Percentiles rank a stretch among this genome's conserved stretches.
phyloP scores from a whole-genome alignment of 2,888 invertebrate genomes.

The Erpobdella octoculata region DNA sequence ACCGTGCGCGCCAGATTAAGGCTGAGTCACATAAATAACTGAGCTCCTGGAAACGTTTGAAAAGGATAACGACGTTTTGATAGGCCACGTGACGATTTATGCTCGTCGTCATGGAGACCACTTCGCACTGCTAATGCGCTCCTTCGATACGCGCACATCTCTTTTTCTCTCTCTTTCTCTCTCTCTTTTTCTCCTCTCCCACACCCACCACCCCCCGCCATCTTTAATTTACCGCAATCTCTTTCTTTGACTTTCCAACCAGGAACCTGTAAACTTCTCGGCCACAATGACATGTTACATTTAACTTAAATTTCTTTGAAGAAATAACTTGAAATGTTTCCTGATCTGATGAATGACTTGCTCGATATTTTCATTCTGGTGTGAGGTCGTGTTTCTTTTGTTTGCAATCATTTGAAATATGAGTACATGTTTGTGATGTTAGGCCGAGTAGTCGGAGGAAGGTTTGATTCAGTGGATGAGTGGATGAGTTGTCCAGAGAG shows the following conservation, averaged over 20 bases:
- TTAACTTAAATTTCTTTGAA: too few relatives aligned
- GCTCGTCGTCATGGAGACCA: not conserved
- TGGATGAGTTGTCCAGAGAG: too few relatives aligned
- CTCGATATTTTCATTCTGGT: not conserved
- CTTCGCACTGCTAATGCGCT: not conserved
- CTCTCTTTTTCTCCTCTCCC: not conserved
- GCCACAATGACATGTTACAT: too few relatives aligned
- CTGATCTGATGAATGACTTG: not conserved
- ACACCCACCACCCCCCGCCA: not conserved
- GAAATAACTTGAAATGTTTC: not conserved
- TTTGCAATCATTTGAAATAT: not conserved
- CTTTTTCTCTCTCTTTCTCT: not conserved
- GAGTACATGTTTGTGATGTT: not conserved
- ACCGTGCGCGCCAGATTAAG: not conserved
- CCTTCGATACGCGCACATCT: not conserved
- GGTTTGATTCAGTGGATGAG: too few relatives aligned
- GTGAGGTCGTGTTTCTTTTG: not conserved
- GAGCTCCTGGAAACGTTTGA: conserved; percentile 8
- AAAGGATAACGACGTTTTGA: conserved; percentile 13
- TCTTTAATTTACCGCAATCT: not conserved
- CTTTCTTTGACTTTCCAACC: too few relatives aligned
- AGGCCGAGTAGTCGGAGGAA: too few relatives aligned
- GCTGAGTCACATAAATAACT: conserved; percentile 7
- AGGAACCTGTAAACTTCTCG: too few relatives aligned
- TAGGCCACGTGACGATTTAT: conserved; percentile 5